Conservation (phyloP, 2,797 vertebrate species). For the Anisognathus igniventris region DNA sequence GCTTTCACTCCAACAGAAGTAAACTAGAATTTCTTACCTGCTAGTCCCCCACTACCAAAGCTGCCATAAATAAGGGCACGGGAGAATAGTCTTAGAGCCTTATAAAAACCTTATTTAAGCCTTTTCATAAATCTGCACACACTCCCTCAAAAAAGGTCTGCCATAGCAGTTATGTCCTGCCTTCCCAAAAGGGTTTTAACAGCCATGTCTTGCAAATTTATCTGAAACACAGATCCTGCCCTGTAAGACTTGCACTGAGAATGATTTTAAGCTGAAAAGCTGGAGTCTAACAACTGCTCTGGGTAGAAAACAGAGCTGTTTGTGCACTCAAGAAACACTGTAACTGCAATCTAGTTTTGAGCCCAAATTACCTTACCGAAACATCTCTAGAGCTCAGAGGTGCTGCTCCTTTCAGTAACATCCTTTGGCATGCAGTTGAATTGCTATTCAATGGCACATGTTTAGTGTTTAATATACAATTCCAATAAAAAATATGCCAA, state of each 20-base stretch:
- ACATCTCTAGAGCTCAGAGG: background rate
- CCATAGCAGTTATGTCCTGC: background rate
- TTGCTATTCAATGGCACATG: rapidly evolving
- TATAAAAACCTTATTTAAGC: background rate
- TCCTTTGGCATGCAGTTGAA: background rate
- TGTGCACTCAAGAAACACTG: background rate
- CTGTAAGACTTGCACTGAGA: background rate
- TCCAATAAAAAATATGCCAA: background rate
- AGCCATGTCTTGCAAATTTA: background rate
- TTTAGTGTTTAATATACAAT: background rate
- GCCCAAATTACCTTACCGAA: background rate
- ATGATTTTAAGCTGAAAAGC: background rate
- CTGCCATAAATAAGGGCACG: background rate
- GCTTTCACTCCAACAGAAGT: background rate
- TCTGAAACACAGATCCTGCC: background rate
- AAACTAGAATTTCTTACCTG: background rate
- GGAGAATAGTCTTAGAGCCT: background rate
- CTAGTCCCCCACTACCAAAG: background rate
- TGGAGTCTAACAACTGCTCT: background rate
- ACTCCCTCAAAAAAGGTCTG: background rate
- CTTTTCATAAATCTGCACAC: background rate
- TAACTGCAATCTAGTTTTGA: background rate
- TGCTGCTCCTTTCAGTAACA: background rate
- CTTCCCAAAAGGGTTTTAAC: background rate
- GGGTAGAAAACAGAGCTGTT: background rate